phyloP scores from a whole-genome alignment of 2,113 vertebrate genomes.

The Calidris pugnax region DNA sequence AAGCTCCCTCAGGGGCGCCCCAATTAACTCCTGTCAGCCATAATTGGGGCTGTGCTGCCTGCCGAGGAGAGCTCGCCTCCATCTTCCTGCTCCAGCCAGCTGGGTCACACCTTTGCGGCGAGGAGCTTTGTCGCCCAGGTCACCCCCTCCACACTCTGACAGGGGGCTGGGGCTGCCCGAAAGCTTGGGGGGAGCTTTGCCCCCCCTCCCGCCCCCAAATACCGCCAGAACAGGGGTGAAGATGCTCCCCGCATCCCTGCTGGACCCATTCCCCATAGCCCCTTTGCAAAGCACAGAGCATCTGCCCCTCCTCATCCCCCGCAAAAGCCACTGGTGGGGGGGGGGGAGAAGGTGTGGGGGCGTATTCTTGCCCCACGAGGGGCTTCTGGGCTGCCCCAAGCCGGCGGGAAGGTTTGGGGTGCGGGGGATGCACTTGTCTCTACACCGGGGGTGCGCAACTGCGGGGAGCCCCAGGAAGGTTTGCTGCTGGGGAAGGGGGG shows the following conservation, averaged over 20 bases:
- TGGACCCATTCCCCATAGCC: fast-evolving
- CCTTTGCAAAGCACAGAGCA: background rate
- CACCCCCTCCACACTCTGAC: background rate
- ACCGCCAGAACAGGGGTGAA: background rate
- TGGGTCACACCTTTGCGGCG: background rate
- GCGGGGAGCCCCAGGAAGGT: background rate
- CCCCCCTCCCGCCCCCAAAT: fast-evolving
- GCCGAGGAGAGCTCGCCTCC: background rate
- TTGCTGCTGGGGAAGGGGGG: background rate
- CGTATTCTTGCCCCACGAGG: no score
- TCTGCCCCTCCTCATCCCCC: background rate
- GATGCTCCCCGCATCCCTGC: background rate
- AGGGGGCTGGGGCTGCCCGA: background rate
- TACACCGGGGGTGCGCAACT: background rate
- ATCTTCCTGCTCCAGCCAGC: background rate
- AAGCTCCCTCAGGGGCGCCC: background rate
- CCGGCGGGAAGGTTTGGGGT: background rate
- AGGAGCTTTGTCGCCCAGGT: background rate
- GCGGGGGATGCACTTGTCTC: background rate
- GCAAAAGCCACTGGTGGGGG: fast-evolving
- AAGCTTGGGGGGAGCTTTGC: background rate
- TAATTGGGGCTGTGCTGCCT: background rate
- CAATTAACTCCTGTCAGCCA: background rate
- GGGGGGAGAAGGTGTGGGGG: no score
- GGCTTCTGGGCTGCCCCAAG: background rate